Conservation (phyloP, 2,797 vertebrate genomes). For the Tachyglossus aculeatus region DNA sequence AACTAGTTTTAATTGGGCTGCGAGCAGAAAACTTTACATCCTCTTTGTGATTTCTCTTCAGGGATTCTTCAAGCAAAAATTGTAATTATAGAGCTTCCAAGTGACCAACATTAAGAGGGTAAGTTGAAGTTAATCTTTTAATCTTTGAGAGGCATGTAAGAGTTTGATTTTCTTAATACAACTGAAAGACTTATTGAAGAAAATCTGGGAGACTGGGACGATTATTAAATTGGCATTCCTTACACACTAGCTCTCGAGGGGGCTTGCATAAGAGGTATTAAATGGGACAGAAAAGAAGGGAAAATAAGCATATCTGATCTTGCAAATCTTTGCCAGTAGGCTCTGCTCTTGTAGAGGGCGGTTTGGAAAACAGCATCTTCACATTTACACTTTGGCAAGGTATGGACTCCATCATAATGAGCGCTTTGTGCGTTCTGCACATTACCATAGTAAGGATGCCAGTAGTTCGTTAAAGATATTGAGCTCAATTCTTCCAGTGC, state of each 20-base stretch:
- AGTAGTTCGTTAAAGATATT: neutral
- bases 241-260: too few species aligned
- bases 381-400: neutral
- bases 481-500: too few species aligned
- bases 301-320: neutral
- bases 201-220: too few species aligned
- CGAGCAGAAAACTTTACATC: constrained; percentile 34
- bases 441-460: neutral
- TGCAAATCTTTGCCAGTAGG: neutral
- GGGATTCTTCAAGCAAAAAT: constrained; percentile 43
- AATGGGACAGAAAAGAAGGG: neutral
- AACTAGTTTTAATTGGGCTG: constrained; percentile 8
- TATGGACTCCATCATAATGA: constrained; percentile 3
- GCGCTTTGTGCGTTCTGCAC: neutral
- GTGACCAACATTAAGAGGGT: constrained; percentile 50
- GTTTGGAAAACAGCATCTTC: neutral
- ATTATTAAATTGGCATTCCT: too few species aligned
- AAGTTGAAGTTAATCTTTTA: too few species aligned
- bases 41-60: constrained; percentile 48
- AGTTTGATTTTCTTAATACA: too few species aligned
- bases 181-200: too few species aligned
- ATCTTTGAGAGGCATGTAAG: too few species aligned
- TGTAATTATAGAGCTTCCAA: constrained; percentile 35
- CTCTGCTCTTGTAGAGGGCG: constrained; percentile 4
- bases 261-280: too few species aligned